Percentiles rank a stretch among this genome's conserved stretches.
Evolutionary conservation across 2,888 invertebrate genomes (phyloP).

Genomic region (Argyra leucocephala): DNA sequence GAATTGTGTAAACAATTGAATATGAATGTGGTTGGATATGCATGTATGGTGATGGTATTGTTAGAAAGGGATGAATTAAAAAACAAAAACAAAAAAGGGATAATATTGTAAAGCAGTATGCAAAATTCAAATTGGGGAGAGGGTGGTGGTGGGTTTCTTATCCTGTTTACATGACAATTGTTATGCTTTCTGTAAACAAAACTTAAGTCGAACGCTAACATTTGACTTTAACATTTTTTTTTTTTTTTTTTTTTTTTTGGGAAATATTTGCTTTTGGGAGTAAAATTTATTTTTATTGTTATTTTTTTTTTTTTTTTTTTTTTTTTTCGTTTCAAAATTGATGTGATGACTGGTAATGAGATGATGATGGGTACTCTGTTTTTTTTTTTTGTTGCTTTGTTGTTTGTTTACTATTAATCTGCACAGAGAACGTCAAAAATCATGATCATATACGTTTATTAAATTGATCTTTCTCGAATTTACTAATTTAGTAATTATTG

Average conservation of each 20-base stretch:
- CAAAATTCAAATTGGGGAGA: no score
- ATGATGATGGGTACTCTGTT: not conserved
- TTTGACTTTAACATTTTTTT: constrained; percentile 1
- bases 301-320: not conserved
- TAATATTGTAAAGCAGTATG: no score
- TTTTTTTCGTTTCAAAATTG: not conserved
- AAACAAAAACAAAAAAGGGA: not conserved
- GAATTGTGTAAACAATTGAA: no score
- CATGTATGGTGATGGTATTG: not conserved
- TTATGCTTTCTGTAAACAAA: constrained; percentile 3
- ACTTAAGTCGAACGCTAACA: constrained; percentile 3
- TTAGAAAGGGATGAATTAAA: not conserved
- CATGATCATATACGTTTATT: no score
- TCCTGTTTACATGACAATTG: constrained; percentile 4
- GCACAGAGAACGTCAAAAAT: no score
- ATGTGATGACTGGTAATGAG: not conserved
- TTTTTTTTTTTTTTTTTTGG: not conserved
- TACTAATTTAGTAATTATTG: no score
- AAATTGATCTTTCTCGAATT: no score
- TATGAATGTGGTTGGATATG: not conserved
- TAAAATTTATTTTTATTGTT: not conserved
- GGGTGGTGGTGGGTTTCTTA: not conserved
- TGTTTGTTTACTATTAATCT: not conserved
- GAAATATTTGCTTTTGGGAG: not conserved
- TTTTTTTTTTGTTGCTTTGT: not conserved